Base-by-base conservation (phyloP, 2,888 invertebrate genomes). In the Dryobota labecula region DNA sequence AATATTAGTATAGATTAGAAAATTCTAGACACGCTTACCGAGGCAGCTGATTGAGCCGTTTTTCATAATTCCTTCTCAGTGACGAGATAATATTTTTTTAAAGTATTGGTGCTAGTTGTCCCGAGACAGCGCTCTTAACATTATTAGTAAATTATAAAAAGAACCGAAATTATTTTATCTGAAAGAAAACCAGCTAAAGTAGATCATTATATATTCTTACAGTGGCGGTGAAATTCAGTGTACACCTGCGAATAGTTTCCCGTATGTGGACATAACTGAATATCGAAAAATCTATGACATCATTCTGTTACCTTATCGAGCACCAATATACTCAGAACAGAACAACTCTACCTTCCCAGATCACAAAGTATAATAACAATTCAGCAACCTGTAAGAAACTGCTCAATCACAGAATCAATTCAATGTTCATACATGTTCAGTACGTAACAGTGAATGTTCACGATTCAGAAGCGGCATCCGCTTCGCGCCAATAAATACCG, bases 381-480 rank as follows among this genome's bases (percentile, higher is more conserved):
- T 69, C 63, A 78, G 47, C 45, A 53, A 65, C 38, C 56, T 13
- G 38, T 63, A 83, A 84, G 79, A 83, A 75, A 70, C 70, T 65
- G 67, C 68, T 69, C 81, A 82, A 84, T 84, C 70, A 74, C 70
- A 73, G 62, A 81, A 70, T 81, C 81, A 78, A 73, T 79, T 73
- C 67, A 60, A 47, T 64, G 60, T 75, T 70, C 67, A 82, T 82
- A 73, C 78, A 68, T 60, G 58, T 64, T 53, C 70, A 79, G 73
- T 73, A 69, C 51, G 75, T 76, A 78, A 87, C 87, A 86, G 89
- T 91, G 86, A 88, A 70, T 70, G 70, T 77, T 70, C 60, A 65
- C 60, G 72, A 90, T 92, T 88, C 89, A 90, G 84, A 83, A 73
- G 73, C 73, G 85, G 90, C 92, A 93, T 95, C 94, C 94, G 93